phyloP scores from a whole-genome alignment of 2,888 invertebrate species.

The Eupithecia abbreviata region DNA sequence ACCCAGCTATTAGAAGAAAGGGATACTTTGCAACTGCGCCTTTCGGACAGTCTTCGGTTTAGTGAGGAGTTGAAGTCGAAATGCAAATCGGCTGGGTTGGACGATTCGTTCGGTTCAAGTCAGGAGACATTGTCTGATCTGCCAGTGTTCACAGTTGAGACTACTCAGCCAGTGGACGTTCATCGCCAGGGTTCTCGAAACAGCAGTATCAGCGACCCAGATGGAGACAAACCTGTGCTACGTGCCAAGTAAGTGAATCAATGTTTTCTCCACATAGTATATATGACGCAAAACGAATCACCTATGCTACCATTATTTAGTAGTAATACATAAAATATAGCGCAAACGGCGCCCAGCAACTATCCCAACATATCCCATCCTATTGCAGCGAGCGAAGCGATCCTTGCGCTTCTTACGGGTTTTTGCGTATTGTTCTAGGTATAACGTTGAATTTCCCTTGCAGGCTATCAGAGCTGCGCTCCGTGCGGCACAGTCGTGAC shows the following conservation, averaged over 20 bases:
- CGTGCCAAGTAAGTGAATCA: conserved; percentile 74
- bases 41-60: conserved; percentile 91
- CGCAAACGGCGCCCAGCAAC: not conserved
- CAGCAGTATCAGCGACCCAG: conserved; percentile 74
- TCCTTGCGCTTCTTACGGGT: not conserved
- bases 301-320: not conserved
- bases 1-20: conserved; percentile 92
- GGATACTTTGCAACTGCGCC: conserved; percentile 91
- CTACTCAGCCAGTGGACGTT: conserved; percentile 65
- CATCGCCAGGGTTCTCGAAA: conserved; percentile 73
- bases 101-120: conserved; percentile 58
- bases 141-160: conserved; percentile 63
- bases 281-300: not conserved
- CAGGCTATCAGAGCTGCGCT: conserved; percentile 89
- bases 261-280: not conserved
- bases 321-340: not conserved
- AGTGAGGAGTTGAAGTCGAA: conserved; percentile 84
- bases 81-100: conserved; percentile 58
- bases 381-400: too few species aligned
- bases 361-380: not conserved
- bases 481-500: conserved; percentile 89
- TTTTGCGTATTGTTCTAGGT: not conserved
- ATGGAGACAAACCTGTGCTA: conserved; percentile 73
- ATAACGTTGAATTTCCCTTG: not conserved
- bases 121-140: conserved; percentile 63